Evolutionary conservation across 2,113 vertebrate species (phyloP).

Genomic region (Grantiella picta): DNA sequence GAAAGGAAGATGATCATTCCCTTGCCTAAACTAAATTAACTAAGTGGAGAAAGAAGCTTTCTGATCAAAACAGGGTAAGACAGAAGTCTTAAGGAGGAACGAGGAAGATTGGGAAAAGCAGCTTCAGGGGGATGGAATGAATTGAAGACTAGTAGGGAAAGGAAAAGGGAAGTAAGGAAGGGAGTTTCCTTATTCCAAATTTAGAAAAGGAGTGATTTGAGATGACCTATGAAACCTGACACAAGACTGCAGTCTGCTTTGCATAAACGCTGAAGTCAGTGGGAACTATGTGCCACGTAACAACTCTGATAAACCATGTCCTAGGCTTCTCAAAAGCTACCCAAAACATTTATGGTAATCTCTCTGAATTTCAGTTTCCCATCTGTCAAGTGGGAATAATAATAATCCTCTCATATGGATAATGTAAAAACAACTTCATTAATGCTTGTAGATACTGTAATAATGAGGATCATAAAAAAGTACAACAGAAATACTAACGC

Average conservation of each 20-base stretch:
- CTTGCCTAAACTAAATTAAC: background rate
- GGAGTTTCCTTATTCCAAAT: slow-evolving; percentile 26
- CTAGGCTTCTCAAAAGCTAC: background rate
- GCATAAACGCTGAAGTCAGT: slow-evolving; percentile 8
- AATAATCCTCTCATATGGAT: slow-evolving; percentile 35
- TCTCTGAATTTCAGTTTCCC: slow-evolving; percentile 16
- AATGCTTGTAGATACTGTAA: background rate
- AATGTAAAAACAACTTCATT: slow-evolving; percentile 52
- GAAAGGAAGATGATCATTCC: background rate
- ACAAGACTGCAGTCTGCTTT: background rate
- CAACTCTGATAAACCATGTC: background rate
- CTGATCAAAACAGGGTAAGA: background rate
- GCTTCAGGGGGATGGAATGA: background rate
- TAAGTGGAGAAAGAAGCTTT: background rate
- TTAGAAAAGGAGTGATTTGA: slow-evolving; percentile 13
- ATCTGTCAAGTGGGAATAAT: slow-evolving; percentile 50
- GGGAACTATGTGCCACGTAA: background rate
- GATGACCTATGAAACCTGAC: background rate
- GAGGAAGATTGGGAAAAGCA: background rate
- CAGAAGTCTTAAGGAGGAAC: background rate
- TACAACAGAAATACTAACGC: background rate
- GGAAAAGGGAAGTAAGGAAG: background rate
- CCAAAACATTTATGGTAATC: background rate
- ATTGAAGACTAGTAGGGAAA: background rate
- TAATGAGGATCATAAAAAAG: slow-evolving; percentile 4